A percentile compares a stretch with the other conserved stretches of the same genome.
Conservation (phyloP, 1,140 invertebrate species). For the Lasaia peninsularis region DNA sequence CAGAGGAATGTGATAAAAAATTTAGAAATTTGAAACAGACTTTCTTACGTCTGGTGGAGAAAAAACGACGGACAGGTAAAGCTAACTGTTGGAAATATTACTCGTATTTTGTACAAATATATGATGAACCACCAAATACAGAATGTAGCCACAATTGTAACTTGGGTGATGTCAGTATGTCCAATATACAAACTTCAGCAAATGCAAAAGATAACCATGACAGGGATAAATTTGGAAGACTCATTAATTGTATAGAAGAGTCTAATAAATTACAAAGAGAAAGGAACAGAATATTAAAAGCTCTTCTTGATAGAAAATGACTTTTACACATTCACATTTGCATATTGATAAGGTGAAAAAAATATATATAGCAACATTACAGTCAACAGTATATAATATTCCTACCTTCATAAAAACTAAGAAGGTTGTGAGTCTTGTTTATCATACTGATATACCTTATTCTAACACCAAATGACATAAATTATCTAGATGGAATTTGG, state of each 20-base stretch:
- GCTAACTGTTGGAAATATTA: slow-evolving; percentile 59
- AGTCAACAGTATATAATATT: no score
- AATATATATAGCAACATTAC: no score
- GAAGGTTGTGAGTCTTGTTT: no score
- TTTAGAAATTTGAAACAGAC: slow-evolving; percentile 69
- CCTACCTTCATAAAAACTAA: no score
- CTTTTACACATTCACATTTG: no score
- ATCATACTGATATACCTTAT: no score
- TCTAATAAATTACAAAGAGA: slow-evolving; percentile 66
- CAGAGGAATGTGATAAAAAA: slow-evolving; percentile 64
- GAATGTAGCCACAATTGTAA: slow-evolving; percentile 27
- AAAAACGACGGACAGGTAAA: slow-evolving; percentile 44
- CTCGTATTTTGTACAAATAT: slow-evolving; percentile 64
- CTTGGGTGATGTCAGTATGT: slow-evolving; percentile 36
- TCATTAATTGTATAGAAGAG: slow-evolving; percentile 51
- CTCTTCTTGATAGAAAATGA: slow-evolving; percentile 40
- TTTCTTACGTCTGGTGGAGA: slow-evolving; percentile 55
- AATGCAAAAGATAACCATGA: slow-evolving; percentile 42
- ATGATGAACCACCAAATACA: slow-evolving; percentile 34
- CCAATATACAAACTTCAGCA: slow-evolving; percentile 48
- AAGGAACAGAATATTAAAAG: slow-evolving; percentile 59
- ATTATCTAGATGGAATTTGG: no score
- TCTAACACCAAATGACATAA: no score
- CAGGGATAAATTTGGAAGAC: slow-evolving; percentile 53
- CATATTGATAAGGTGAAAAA: no score